Conservation (phyloP, 2,797 vertebrate species). For the Vipera ursinii region DNA sequence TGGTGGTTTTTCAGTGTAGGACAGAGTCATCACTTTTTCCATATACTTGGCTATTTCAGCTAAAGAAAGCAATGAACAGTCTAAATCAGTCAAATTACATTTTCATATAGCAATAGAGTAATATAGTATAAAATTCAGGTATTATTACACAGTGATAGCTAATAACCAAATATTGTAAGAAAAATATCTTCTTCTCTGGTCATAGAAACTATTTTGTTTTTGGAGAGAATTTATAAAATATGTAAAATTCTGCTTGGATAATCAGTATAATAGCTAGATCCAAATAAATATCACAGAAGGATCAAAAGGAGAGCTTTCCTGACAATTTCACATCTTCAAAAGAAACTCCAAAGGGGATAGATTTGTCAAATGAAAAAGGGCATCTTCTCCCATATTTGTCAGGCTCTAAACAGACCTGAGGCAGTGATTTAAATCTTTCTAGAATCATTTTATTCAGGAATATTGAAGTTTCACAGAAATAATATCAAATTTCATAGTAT, state of each 20-base stretch:
- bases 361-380: background rate
- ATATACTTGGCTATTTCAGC: constrained; percentile 87
- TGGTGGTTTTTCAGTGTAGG: constrained; percentile 82
- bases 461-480: background rate
- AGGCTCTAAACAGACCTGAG: background rate
- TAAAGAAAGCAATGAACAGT: constrained; percentile 64
- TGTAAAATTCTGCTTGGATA: background rate
- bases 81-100: constrained; percentile 10
- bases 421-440: background rate
- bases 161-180: background rate
- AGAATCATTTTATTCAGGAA: background rate
- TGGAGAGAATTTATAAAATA: background rate
- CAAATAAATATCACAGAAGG: background rate
- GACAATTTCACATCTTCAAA: background rate
- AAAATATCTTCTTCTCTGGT: background rate
- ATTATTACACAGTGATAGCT: constrained; percentile 1
- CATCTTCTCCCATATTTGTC: background rate
- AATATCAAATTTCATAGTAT: background rate
- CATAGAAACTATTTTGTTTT: background rate
- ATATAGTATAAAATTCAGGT: constrained; percentile 17
- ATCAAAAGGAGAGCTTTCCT: background rate
- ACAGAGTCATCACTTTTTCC: constrained; percentile 82
- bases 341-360: background rate
- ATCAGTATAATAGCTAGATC: background rate
- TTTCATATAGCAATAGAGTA: background rate